Conservation (phyloP, 2,888 invertebrate genomes). For the Physocephala rufipes region DNA sequence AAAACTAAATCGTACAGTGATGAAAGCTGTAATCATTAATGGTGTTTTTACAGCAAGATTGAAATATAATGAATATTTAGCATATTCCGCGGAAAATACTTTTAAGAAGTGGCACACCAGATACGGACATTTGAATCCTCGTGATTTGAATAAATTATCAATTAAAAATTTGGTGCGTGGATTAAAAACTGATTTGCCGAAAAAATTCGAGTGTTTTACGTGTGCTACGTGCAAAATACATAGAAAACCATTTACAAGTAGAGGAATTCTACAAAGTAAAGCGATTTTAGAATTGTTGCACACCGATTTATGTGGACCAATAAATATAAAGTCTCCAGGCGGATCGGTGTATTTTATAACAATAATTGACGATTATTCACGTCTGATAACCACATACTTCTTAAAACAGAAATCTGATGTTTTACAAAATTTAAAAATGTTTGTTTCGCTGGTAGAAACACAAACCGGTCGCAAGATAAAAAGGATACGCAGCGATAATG, state of each 20-base stretch:
- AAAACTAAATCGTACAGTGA: conserved; percentile 14
- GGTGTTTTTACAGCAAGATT: conserved; percentile 29
- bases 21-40: conserved; percentile 26
- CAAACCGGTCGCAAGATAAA: background rate
- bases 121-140: conserved; percentile 4
- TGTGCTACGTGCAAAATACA: background rate
- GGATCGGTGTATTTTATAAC: conserved; percentile 27
- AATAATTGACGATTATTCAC: conserved; percentile 30
- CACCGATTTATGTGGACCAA: background rate
- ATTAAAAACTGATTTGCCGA: background rate
- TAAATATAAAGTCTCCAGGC: background rate
- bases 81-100: too few species aligned
- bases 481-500: background rate
- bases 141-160: background rate
- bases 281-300: background rate
- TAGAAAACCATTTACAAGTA: background rate
- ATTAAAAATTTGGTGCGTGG: background rate
- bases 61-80: too few species aligned
- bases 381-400: background rate
- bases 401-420: background rate
- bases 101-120: conserved; percentile 9
- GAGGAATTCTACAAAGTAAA: background rate
- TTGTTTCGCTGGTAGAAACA: background rate
- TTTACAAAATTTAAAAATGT: background rate
- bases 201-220: background rate